Conservation (phyloP, 2,797 vertebrate genomes). For the Falco novaeseelandiae region DNA sequence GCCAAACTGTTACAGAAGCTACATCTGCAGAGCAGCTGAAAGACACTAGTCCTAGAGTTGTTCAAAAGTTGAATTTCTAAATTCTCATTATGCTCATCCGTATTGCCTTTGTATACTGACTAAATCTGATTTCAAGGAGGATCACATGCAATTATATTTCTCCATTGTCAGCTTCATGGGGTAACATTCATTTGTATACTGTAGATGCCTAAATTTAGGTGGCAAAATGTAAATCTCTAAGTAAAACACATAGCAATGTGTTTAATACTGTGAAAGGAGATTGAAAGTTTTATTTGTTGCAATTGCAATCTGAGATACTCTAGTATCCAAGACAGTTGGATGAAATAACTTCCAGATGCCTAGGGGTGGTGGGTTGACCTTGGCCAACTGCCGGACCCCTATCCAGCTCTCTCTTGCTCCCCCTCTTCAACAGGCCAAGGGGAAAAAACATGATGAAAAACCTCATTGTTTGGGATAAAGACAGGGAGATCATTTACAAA, state of each 20-base stretch:
- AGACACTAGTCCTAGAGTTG: not conserved
- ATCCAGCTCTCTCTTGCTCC: not conserved
- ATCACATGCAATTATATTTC: not conserved
- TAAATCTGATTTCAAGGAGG: not conserved
- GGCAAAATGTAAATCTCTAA: not conserved
- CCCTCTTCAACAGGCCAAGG: not conserved
- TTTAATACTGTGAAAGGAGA: not conserved
- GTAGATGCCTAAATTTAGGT: not conserved
- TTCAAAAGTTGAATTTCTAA: not conserved
- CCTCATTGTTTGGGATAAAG: not conserved
- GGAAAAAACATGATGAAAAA: not conserved
- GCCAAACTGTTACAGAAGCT: not conserved
- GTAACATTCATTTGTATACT: not conserved
- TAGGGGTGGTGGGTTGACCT: not conserved
- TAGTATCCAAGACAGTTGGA: not conserved
- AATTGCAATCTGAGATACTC: not conserved
- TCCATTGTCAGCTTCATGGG: not conserved
- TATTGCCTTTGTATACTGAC: not conserved
- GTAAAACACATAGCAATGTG: not conserved
- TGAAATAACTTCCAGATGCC: not conserved
- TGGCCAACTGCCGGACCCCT: not conserved
- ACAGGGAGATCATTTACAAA: not conserved
- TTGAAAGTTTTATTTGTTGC: not conserved
- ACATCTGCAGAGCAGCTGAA: not conserved
- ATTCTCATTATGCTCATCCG: not conserved